Evolutionary conservation across 2,797 vertebrate species (phyloP).

Genomic region (Pseudocheirus occidentalis): DNA sequence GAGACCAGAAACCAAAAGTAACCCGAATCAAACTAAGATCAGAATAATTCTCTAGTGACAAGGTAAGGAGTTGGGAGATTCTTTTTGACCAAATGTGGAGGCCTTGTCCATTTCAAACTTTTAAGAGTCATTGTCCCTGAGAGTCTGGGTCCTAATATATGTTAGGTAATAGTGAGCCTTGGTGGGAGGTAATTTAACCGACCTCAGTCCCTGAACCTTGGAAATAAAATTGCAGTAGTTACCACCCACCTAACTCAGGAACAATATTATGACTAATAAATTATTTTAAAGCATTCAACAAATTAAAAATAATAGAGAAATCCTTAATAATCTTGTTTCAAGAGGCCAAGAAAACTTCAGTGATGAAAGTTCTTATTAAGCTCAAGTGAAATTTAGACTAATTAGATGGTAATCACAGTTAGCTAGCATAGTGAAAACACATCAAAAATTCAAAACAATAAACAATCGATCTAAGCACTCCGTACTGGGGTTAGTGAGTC

Average conservation of each 20-base stretch:
- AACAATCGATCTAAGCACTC: constrained; percentile 43
- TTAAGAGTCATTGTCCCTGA: not conserved
- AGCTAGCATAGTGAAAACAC: constrained; percentile 41
- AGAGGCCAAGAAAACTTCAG: constrained; percentile 19
- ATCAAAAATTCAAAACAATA: constrained; percentile 18
- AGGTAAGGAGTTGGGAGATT: not conserved
- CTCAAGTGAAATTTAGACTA: constrained; percentile 57
- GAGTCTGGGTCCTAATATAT: not conserved
- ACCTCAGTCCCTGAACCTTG: not conserved
- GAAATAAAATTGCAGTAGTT: constrained; percentile 31
- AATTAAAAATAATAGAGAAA: constrained; percentile 49
- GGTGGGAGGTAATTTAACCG: constrained; percentile 12
- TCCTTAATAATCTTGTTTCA: constrained; percentile 47
- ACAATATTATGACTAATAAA: constrained; percentile 36
- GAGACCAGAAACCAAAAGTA: not conserved
- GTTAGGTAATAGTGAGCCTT: not conserved
- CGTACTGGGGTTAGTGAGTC: constrained; percentile 19
- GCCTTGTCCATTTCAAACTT: not conserved
- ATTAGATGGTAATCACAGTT: constrained; percentile 62
- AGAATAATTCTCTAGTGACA: not conserved
- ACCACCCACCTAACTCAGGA: not conserved
- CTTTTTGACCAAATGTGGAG: not conserved
- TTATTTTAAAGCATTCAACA: constrained; percentile 45
- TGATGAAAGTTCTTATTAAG: constrained; percentile 66
- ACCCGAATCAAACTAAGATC: not conserved